Evolutionary conservation across 2,797 vertebrate species (phyloP).

Genomic region (Furcifer pardalis): DNA sequence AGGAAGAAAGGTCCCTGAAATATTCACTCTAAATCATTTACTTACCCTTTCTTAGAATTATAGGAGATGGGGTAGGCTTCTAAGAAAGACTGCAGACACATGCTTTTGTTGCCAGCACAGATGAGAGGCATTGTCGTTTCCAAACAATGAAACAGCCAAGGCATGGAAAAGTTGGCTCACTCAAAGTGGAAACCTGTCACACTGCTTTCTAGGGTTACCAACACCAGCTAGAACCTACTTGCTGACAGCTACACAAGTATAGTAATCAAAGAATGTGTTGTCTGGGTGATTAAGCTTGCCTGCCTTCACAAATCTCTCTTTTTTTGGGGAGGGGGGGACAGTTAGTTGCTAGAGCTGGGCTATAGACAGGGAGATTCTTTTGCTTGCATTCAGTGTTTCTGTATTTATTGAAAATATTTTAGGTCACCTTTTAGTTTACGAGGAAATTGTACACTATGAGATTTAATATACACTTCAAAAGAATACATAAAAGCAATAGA

Average conservation of each 20-base stretch:
- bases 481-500: background rate
- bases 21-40: slow-evolving; percentile 31
- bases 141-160: background rate
- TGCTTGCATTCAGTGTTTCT: background rate
- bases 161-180: background rate
- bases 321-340: too few relatives aligned
- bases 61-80: background rate
- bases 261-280: background rate
- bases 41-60: slow-evolving; percentile 32
- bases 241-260: background rate
- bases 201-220: background rate
- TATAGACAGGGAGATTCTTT: background rate
- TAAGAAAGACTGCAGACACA: background rate
- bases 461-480: background rate
- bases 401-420: background rate
- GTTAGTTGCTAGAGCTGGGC: too few relatives aligned
- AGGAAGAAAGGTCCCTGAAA: slow-evolving; percentile 33
- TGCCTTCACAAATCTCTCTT: background rate
- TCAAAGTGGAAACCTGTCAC: background rate
- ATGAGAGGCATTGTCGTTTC: background rate
- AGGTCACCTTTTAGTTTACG: background rate
- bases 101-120: background rate
- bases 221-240: background rate
- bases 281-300: background rate
- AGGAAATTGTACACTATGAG: background rate